phyloP scores from a whole-genome alignment of 2,888 invertebrate genomes.

The Timema cristinae region DNA sequence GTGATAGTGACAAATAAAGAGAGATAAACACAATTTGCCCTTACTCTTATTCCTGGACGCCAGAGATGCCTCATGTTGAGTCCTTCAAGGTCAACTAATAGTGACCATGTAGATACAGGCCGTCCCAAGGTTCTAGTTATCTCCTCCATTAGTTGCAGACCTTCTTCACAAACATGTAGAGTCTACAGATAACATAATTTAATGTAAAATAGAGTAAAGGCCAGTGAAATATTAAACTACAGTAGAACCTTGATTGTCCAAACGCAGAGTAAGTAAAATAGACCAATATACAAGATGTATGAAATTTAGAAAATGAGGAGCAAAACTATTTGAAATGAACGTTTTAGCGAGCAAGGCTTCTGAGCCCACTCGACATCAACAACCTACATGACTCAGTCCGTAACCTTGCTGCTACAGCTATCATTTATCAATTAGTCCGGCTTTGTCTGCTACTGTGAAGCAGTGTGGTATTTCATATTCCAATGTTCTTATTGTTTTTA shows the following conservation, averaged over 20 bases:
- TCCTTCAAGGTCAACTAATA: conserved; percentile 89
- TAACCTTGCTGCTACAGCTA: too few species aligned
- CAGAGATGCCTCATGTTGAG: conserved; percentile 93
- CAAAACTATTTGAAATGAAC: too few species aligned
- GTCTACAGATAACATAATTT: conserved; percentile 51
- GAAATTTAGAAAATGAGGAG: too few species aligned
- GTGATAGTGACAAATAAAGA: too few species aligned
- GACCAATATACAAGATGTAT: too few species aligned
- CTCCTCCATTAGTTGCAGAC: conserved; percentile 79
- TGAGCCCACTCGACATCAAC: too few species aligned
- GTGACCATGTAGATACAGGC: conserved; percentile 84
- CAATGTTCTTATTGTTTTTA: too few species aligned
- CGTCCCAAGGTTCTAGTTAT: conserved; percentile 75
- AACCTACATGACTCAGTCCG: too few species aligned
- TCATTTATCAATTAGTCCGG: too few species aligned
- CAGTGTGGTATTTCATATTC: too few species aligned
- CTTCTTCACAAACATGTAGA: conserved; percentile 86
- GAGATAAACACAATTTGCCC: not conserved
- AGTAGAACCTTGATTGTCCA: not conserved
- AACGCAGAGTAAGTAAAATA: not conserved
- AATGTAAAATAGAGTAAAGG: not conserved
- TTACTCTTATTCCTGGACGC: conserved; percentile 79
- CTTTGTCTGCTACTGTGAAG: too few species aligned
- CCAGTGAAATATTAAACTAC: not conserved
- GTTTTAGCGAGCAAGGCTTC: too few species aligned